Conservation (phyloP, 2,113 vertebrate species). For the Pseudolaguvia tuberculata region DNA sequence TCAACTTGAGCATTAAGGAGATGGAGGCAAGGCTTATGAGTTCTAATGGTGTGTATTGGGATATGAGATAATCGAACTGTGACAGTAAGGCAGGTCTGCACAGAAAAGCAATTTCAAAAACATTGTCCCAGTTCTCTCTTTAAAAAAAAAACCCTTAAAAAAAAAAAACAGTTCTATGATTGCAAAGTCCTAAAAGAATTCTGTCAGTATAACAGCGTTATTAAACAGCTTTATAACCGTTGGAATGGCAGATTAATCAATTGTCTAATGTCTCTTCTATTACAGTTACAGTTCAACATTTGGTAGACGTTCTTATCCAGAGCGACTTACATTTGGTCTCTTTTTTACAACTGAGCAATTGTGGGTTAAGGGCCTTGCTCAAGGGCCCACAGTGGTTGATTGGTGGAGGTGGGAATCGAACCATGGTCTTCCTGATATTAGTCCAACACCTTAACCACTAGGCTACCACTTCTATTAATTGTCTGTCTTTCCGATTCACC, state of each 20-base stretch:
- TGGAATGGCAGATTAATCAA: neutral
- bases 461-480: constrained; percentile 17
- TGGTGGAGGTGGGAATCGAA: too few species aligned
- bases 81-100: constrained; percentile 21
- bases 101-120: constrained; percentile 30
- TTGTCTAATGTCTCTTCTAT: neutral
- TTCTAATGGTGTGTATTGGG: constrained; percentile 36
- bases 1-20: constrained; percentile 36
- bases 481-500: neutral
- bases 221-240: neutral
- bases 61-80: constrained; percentile 38
- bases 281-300: too few species aligned
- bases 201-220: neutral
- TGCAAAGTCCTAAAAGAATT: neutral
- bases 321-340: too few species aligned
- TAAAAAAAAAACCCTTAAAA: neutral
- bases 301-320: too few species aligned
- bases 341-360: too few species aligned
- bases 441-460: too few species aligned
- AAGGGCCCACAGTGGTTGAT: too few species aligned
- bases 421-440: too few species aligned
- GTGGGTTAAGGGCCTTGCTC: too few species aligned
- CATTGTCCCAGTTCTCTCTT: constrained; percentile 25
- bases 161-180: neutral
- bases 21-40: constrained; percentile 37